phyloP scores from a whole-genome alignment of 2,888 invertebrate species.

The Ophion slaviceki region DNA sequence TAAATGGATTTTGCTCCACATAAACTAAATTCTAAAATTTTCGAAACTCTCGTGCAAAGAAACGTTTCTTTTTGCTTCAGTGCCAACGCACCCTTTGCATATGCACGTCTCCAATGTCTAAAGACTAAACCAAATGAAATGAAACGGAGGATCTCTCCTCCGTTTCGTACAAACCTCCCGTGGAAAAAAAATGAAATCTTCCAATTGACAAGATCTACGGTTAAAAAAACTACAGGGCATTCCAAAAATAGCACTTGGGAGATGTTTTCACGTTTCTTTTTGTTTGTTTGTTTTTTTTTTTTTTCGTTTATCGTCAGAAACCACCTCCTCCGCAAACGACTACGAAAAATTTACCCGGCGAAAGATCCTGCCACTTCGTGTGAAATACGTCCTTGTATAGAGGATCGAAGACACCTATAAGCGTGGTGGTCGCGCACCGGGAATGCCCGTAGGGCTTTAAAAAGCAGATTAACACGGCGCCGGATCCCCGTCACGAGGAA shows the following conservation, averaged over 20 bases:
- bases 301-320: background rate
- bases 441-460: conserved; percentile 57
- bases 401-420: conserved; percentile 17
- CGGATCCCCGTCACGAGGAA: conserved; percentile 62
- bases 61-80: too few relatives aligned
- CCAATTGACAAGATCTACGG: too few relatives aligned
- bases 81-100: too few relatives aligned
- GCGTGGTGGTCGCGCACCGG: conserved; percentile 29
- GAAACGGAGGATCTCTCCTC: too few relatives aligned
- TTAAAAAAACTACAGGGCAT: conserved; percentile 7
- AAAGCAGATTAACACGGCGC: conserved; percentile 58
- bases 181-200: too few relatives aligned
- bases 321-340: background rate
- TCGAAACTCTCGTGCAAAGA: too few relatives aligned
- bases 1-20: too few relatives aligned
- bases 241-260: background rate
- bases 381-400: conserved; percentile 32
- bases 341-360: background rate
- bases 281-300: background rate
- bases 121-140: too few relatives aligned
- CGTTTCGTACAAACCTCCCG: too few relatives aligned
- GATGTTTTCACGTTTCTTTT: background rate
- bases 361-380: conserved; percentile 14
- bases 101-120: too few relatives aligned
- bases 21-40: too few relatives aligned